phyloP scores from a whole-genome alignment of 2,888 invertebrate genomes.

The Acrobasis suavella region DNA sequence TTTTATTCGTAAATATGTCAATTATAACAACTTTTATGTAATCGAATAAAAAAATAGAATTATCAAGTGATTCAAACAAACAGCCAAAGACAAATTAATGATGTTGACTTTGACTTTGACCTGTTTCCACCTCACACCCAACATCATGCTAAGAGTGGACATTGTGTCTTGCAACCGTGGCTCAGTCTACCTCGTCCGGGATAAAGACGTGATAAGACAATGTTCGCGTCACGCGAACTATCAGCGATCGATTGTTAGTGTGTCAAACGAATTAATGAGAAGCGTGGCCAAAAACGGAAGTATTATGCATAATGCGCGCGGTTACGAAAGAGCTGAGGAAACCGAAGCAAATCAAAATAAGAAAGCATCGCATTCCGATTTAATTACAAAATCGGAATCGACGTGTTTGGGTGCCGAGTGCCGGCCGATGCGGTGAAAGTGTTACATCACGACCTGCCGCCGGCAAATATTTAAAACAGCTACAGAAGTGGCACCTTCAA shows the following conservation, averaged over 20 bases:
- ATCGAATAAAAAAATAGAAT: too few species aligned
- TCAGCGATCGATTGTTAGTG: slow-evolving; percentile 24
- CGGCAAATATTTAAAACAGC: slow-evolving; percentile 19
- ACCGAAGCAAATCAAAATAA: slow-evolving; percentile 67
- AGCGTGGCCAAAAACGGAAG: slow-evolving; percentile 60
- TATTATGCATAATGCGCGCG: slow-evolving; percentile 45
- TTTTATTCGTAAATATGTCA: too few species aligned
- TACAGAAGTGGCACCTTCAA: too few species aligned
- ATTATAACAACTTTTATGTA: too few species aligned
- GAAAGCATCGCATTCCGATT: slow-evolving; percentile 74
- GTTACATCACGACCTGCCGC: slow-evolving; percentile 58
- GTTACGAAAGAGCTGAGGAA: slow-evolving; percentile 61
- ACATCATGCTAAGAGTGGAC: too few species aligned
- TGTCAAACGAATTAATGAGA: slow-evolving; percentile 28
- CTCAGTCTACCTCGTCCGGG: too few species aligned
- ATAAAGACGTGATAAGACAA: background rate
- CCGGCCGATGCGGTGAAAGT: slow-evolving; percentile 71
- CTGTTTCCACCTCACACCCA: too few species aligned
- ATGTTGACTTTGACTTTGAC: too few species aligned
- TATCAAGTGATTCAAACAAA: too few species aligned
- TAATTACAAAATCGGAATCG: slow-evolving; percentile 70
- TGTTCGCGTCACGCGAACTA: background rate
- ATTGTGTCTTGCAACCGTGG: too few species aligned
- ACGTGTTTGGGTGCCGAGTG: slow-evolving; percentile 54
- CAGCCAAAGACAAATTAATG: too few species aligned